phyloP scores from a whole-genome alignment of 2,888 invertebrate species.

The Machimus rusticus region DNA sequence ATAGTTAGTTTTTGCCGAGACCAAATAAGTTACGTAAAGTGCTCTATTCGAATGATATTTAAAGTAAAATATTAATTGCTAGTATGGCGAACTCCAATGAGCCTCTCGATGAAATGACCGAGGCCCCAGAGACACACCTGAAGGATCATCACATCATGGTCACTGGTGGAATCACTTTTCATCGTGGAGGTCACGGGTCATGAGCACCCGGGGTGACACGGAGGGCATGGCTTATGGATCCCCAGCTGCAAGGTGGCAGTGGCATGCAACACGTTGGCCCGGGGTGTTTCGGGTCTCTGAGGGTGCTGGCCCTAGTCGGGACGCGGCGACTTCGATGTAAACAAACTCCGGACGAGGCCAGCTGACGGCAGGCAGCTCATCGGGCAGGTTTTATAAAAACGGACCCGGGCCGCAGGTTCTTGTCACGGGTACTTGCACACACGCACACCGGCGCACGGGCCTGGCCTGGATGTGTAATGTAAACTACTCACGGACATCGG shows the following conservation, averaged over 20 bases:
- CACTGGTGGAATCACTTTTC: no score
- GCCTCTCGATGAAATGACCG: not conserved
- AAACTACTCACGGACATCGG: slow-evolving; percentile 21
- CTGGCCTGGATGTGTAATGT: not conserved
- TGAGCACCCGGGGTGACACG: no score
- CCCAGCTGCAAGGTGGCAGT: not conserved
- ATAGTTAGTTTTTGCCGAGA: no score
- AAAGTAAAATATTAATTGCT: no score
- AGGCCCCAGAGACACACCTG: not conserved
- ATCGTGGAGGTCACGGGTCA: not conserved
- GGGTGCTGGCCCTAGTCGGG: no score
- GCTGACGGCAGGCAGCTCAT: not conserved
- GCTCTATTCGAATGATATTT: no score
- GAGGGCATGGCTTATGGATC: no score
- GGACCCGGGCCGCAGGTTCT: slow-evolving; percentile 16
- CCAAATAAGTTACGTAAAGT: no score
- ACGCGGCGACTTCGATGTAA: not conserved
- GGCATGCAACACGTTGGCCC: not conserved
- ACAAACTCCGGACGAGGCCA: not conserved
- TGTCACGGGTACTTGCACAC: slow-evolving; percentile 37
- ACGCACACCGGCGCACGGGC: not conserved
- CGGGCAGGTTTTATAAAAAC: not conserved
- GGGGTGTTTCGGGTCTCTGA: not conserved
- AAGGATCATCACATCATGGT: not conserved
- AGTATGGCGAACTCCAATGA: not conserved